Conservation (phyloP, 2,888 invertebrate genomes). For the Amphipyra tragopoginis region DNA sequence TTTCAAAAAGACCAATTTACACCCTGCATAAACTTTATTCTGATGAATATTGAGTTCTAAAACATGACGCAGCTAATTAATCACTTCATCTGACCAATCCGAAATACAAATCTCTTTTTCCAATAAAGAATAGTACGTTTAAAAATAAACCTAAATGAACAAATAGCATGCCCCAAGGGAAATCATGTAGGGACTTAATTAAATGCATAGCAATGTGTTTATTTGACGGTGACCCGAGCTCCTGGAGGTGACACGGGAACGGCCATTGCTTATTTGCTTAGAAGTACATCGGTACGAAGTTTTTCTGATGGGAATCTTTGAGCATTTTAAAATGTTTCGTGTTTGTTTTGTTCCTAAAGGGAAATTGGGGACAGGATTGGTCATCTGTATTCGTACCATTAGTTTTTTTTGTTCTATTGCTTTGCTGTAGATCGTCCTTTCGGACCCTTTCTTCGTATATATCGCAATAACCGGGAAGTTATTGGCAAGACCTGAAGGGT, state of each 20-base stretch:
- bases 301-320: conserved; percentile 12
- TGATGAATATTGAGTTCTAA: neutral
- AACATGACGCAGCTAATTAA: neutral
- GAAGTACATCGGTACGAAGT: conserved; percentile 1
- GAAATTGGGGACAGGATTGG: too few relatives aligned
- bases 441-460: too few relatives aligned
- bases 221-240: conserved; percentile 21
- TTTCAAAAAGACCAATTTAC: too few relatives aligned
- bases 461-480: too few relatives aligned
- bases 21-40: too few relatives aligned
- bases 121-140: neutral
- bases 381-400: too few relatives aligned
- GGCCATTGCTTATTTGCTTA: conserved; percentile 20
- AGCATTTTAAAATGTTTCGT: conserved; percentile 31
- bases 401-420: too few relatives aligned
- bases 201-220: conserved; percentile 33
- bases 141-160: conserved; percentile 11
- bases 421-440: too few relatives aligned
- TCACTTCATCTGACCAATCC: too few relatives aligned
- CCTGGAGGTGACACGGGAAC: conserved; percentile 23
- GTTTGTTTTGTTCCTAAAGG: neutral
- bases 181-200: conserved; percentile 23
- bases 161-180: conserved; percentile 3
- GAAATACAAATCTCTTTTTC: neutral
- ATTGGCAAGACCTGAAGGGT: too few relatives aligned